phyloP scores from a whole-genome alignment of 2,113 vertebrate genomes.

The Centrocercus urophasianus region DNA sequence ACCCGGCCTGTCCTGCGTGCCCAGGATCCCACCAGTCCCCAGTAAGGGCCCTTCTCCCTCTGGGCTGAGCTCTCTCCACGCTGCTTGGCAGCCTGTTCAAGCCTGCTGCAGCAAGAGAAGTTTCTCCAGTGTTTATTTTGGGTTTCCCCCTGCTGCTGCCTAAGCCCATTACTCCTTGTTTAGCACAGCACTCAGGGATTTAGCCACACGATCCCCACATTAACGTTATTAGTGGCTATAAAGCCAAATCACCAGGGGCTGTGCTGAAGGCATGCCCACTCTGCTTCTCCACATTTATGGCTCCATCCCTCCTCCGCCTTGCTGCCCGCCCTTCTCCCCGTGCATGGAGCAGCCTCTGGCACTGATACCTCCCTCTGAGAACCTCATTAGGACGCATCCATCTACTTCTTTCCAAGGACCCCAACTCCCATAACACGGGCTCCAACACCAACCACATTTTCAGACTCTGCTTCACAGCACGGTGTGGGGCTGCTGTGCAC shows the following conservation, averaged over 20 bases:
- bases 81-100: not conserved
- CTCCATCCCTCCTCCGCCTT: not conserved
- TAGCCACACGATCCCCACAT: not conserved
- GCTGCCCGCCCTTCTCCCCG: not conserved
- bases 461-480: not conserved
- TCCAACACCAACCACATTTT: fast-evolving
- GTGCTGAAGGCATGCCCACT: not conserved
- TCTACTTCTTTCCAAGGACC: not conserved
- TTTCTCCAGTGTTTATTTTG: constrained; percentile 15
- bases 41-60: not conserved
- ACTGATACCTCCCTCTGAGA: not conserved
- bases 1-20: not conserved
- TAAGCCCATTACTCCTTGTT: constrained; percentile 25
- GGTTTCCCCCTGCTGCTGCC: not conserved
- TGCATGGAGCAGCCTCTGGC: fast-evolving
- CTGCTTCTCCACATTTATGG: not conserved
- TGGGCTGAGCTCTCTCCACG: not conserved
- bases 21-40: constrained; percentile 25
- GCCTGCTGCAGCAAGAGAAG: not conserved
- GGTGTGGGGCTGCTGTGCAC: fast-evolving
- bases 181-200: not conserved
- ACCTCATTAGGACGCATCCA: not conserved
- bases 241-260: constrained; percentile 2
- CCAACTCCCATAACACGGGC: fast-evolving
- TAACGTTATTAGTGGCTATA: not conserved